Base-by-base conservation (phyloP, 2,113 vertebrate genomes). In the Empidonax traillii region DNA sequence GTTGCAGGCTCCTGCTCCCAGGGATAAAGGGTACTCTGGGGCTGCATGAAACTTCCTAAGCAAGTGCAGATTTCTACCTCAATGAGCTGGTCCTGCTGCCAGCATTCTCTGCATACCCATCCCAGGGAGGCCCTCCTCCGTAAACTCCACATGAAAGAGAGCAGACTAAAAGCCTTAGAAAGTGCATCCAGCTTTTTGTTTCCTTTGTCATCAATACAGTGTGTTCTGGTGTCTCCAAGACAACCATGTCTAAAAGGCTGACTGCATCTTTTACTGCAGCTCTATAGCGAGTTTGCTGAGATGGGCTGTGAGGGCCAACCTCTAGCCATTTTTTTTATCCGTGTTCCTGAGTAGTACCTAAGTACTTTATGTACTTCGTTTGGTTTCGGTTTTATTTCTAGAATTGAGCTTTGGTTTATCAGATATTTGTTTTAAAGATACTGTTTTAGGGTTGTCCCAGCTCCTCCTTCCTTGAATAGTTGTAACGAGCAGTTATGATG, bases 201-300 rank as follows among this genome's bases (percentile, higher is more conserved):
- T 94, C 90, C 85, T 97, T 97, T 97, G 96, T 97, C 90, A 90
- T 76, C 95, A 76, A 71, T 94, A 63, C 89, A 92, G 89, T 97
- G 95, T 94, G 92, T 96, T 94, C 95, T 96, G 87, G 93, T 97
- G 96, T 97, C 97, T 97, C 97, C 97, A 96, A 94, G 97, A 97
- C 97, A 97, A 97, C 97, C 94, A 63, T 63, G 94, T 86, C 92
- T 96, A 65, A 95, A 96, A 91, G 87, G 76, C 93, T 94, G 93
- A 94, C 94, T 96, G 95, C 95, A 88, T 96, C 96, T 95, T 94
- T 97, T 90, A 93, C 71, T 96, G 81, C 61, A 88, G 92, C 79
- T 93, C 84, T 89, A 6, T 77, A 77, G 84, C 0, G 8, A 74
- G 90, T 84, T 95, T 77, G 75, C 89, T 0, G 72, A 87, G 91